phyloP scores from a whole-genome alignment of 2,113 vertebrate genomes.

The Theristicus caerulescens region DNA sequence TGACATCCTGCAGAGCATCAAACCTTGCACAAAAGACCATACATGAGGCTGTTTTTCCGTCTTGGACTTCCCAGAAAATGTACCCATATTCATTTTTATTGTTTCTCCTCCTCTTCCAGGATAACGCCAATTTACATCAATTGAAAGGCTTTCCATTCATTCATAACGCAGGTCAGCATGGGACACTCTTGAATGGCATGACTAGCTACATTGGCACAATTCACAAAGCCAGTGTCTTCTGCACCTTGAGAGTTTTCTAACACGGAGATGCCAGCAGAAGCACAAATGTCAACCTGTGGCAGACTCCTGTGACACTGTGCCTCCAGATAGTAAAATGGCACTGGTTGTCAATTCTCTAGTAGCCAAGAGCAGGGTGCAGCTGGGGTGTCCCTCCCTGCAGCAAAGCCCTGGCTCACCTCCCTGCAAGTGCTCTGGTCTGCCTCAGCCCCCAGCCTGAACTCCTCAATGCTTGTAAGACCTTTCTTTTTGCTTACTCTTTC shows the following conservation, averaged over 20 bases:
- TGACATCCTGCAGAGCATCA: background rate
- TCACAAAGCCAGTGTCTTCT: background rate
- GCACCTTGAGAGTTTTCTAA: background rate
- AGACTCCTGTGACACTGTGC: background rate
- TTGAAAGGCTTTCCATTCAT: background rate
- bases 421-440: background rate
- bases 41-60: background rate
- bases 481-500: background rate
- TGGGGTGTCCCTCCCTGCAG: background rate
- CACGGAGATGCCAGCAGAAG: background rate
- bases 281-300: background rate
- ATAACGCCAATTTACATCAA: background rate
- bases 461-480: background rate
- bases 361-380: background rate
- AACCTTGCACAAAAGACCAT: background rate
- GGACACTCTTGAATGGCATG: background rate
- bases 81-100: background rate
- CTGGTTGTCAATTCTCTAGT: background rate
- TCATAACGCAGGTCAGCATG: background rate
- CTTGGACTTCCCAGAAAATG: background rate
- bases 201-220: background rate
- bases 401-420: background rate
- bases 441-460: background rate
- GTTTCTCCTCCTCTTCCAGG: background rate
- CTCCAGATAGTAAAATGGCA: background rate